Percentiles rank a stretch among this genome's conserved stretches.
These are phyloP conservation scores for Gymnocephalus cernua DNA, from an alignment of 2,113 vertebrate genomes.

Conservation along the genomic window DNA sequence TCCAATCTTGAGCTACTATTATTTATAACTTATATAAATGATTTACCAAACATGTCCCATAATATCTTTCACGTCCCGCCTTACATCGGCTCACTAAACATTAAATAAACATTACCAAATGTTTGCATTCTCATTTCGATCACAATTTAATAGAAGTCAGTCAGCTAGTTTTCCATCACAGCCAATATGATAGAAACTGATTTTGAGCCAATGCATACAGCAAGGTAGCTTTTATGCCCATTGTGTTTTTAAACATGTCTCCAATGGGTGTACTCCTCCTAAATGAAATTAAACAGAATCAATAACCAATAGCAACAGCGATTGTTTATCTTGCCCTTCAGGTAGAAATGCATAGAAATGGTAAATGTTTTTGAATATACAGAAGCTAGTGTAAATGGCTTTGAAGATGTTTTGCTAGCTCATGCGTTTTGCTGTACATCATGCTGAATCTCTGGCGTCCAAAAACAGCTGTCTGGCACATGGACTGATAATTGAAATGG, in stretches of 20 bases:
- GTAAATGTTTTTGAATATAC: background rate
- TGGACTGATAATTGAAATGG: background rate
- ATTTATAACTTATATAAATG: background rate
- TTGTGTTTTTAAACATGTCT: background rate
- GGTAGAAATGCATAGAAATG: background rate
- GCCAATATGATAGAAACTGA: slow-evolving; percentile 10
- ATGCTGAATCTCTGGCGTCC: background rate
- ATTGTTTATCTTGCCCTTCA: background rate
- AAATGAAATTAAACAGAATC: slow-evolving; percentile 5
- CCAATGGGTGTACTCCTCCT: background rate
- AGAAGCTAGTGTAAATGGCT: background rate
- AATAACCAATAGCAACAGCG: background rate
- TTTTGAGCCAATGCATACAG: background rate
- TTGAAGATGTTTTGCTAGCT: background rate
- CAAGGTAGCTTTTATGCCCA: background rate
- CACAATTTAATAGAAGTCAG: background rate
- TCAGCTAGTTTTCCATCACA: background rate
- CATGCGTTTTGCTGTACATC: background rate
- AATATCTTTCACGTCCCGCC: too few species aligned
- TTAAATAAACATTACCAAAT: slow-evolving; percentile 11
- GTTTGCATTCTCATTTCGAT: background rate
- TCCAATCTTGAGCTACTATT: background rate
- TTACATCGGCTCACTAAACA: too few species aligned
- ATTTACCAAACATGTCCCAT: too few species aligned
- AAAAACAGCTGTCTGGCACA: background rate